Evolutionary conservation across 2,888 invertebrate genomes (phyloP), one percentile per base, ranked within the genome.

Genomic region (Drosophila nigricruria): DNA sequence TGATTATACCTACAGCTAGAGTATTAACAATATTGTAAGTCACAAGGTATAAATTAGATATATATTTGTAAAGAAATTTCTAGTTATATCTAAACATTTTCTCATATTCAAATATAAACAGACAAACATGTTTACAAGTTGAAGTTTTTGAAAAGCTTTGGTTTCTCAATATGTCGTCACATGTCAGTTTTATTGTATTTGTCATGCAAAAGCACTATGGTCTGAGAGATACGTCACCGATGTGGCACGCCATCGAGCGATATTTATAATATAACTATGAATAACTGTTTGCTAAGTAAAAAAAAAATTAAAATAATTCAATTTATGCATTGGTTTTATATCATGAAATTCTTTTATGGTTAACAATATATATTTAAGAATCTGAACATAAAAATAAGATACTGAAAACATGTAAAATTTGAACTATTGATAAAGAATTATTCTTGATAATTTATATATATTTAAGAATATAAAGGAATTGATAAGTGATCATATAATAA

Each of bases 161-260:
- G 30, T 23, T 16, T 62, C 53, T 68, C 56, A 32, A 49, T 47
- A 45, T 73, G 66, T 36, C 78, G 75, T 85, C 82, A 82, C 70
- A 60, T 64, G 69, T 54, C 73, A 54, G 36, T 69, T 70, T 73
- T 69, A 67, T 63, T 45, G 23, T 52, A 53, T 66, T 54, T 73
- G 70, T 81, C 77, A 81, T 69, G 3, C 49, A 23, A 34, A 34
- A 30, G 6, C 8, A 12, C 18, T 30, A 16, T 14, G 5, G n/a
- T 27, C 14, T 18, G 16, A 12, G 47, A 30, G 10, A 8, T 43
- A 49, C 47, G 47, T 49, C 47, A 49, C 3, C 47, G 18, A 27
- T 47, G 47, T 1, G n/a, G n/a, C 18, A 49, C 18, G 18, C 30
- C 10, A 30, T 30, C 18, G 18, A 30, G 30, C 49, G 30, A 49